Evolutionary conservation across 2,888 invertebrate species (phyloP).

Genomic region (Artemia sp.): DNA sequence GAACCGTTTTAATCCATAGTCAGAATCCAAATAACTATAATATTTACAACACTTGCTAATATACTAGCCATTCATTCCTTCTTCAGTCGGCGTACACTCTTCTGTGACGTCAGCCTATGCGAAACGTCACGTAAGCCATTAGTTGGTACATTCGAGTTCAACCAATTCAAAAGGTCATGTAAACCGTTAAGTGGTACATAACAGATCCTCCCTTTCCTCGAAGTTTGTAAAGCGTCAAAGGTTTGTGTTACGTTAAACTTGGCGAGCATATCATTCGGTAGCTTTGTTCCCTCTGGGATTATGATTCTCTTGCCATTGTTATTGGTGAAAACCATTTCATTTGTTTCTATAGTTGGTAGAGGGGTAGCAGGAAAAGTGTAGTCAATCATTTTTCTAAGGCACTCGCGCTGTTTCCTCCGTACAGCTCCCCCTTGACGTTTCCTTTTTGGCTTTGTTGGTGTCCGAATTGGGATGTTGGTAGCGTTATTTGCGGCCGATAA

Average conservation of each 20-base stretch:
- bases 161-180: too few species aligned
- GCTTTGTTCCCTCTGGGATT: not conserved
- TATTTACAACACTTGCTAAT: too few species aligned
- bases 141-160: not conserved
- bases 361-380: slow-evolving; percentile 8
- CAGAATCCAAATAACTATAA: too few species aligned
- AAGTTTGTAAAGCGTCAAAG: slow-evolving; percentile 7
- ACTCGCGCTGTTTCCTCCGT: slow-evolving; percentile 4
- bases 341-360: slow-evolving; percentile 4
- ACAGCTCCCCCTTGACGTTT: not conserved
- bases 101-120: slow-evolving; percentile 7
- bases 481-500: slow-evolving; percentile 1
- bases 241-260: slow-evolving; percentile 3
- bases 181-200: not conserved
- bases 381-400: slow-evolving; percentile 1
- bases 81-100: not conserved
- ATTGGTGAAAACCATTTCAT: not conserved
- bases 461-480: slow-evolving; percentile 10
- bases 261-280: slow-evolving; percentile 5
- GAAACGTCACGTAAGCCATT: slow-evolving; percentile 6
- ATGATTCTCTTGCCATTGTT: slow-evolving; percentile 9
- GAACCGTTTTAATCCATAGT: too few species aligned
- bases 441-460: not conserved
- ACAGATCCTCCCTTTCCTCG: slow-evolving; percentile 12
- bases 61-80: too few species aligned